Conservation (phyloP, 2,113 vertebrate genomes). For the Vireo altiloquus region DNA sequence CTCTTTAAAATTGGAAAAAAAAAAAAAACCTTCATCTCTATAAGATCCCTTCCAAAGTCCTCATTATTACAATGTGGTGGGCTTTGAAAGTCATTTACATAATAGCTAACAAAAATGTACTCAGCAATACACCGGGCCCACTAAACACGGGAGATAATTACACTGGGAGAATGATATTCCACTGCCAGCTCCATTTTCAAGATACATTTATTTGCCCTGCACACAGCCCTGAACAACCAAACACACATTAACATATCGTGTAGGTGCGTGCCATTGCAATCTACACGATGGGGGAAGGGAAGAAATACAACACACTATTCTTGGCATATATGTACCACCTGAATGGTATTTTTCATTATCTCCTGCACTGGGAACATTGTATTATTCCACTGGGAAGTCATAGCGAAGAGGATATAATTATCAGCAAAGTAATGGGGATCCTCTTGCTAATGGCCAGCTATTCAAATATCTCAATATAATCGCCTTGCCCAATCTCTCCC, state of each 20-base stretch:
- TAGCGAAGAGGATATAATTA: conserved; percentile 79
- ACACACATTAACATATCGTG: conserved; percentile 48
- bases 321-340: conserved; percentile 69
- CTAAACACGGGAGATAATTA: conserved; percentile 74
- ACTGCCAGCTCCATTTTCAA: conserved; percentile 70
- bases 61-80: conserved; percentile 61
- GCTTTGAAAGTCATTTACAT: conserved; percentile 76
- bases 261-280: conserved; percentile 46
- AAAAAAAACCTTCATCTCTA: neutral
- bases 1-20: neutral
- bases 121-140: conserved; percentile 60
- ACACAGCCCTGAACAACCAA: conserved; percentile 51
- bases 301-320: conserved; percentile 58
- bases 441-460: conserved; percentile 80
- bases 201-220: conserved; percentile 68
- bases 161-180: conserved; percentile 64
- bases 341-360: conserved; percentile 77
- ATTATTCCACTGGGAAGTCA: conserved; percentile 80
- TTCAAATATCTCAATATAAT: conserved; percentile 87
- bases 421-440: conserved; percentile 80
- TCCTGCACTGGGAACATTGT: conserved; percentile 73
- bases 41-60: conserved; percentile 52
- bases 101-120: conserved; percentile 76
- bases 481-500: conserved; percentile 80
- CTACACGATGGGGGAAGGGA: conserved; percentile 26